Percentiles rank a stretch among this genome's conserved stretches.
These are phyloP conservation scores for Peromyscus melanophrys DNA, from an alignment of 2,797 vertebrate species.

Conservation along the genomic window DNA sequence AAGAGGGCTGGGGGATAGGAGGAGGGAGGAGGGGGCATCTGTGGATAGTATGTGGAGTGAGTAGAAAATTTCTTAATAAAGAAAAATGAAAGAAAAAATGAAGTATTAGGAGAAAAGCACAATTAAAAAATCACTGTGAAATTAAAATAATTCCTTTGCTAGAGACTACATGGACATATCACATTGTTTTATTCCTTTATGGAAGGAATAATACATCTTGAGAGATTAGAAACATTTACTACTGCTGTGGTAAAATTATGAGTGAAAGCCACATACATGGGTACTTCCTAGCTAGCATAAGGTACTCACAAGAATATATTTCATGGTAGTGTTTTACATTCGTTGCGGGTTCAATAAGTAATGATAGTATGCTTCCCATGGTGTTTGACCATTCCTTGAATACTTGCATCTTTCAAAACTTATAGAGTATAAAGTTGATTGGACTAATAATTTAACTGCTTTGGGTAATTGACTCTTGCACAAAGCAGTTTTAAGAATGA, in stretches of 20 bases:
- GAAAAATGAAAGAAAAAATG: background rate
- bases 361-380: background rate
- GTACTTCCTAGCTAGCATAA: background rate
- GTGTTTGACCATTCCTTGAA: background rate
- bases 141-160: background rate
- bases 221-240: background rate
- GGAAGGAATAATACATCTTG: background rate
- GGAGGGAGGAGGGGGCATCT: too few species aligned
- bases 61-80: too few species aligned
- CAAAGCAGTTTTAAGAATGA: constrained; percentile 17
- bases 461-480: constrained; percentile 10
- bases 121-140: background rate
- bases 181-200: background rate
- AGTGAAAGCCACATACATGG: background rate
- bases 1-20: too few species aligned
- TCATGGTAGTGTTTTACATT: constrained; percentile 19
- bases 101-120: background rate
- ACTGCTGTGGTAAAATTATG: background rate
- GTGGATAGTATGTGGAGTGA: too few species aligned
- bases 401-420: background rate
- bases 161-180: background rate
- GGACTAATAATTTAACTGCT: constrained; percentile 56
- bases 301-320: constrained; percentile 26
- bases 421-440: constrained; percentile 4
- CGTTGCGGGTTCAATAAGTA: background rate